Base-by-base conservation (phyloP, 2,888 invertebrate genomes). In the Ariolimax columbianus region DNA sequence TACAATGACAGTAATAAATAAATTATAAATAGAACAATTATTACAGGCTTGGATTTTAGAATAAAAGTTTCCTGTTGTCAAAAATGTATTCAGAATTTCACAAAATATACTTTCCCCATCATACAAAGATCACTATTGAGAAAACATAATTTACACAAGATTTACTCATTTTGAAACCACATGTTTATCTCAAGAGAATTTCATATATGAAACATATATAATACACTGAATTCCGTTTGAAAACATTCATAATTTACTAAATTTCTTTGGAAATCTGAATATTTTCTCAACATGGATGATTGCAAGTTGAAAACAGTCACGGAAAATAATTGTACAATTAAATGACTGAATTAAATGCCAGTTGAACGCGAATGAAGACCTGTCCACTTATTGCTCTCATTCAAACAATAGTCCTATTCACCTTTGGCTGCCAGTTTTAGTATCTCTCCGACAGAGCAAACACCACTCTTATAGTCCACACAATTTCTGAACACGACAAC, bases 331-430 rank as follows among this genome's bases (percentile, higher is more conserved):
- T 63, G 7, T 23, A 6, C 6, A 47, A 47, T 14, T 47, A 6
- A 47, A 47, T 66, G 4, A 23, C n/a, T 9, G 26, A 30, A 19
- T 38, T 19, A 73, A 73, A 73, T 4, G 43, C n/a, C n/a, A n/a
- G 43, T 43, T 73, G 43, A 43, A 73, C n/a, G 26, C 11, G 55
- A 55, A 55, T 77, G 36, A 19, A 55, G 33, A 55, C n/a, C 23
- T n/a, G n/a, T 75, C 30, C 70, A 36, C 6, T 9, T 43, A 73
- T 73, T 73, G n/a, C 73, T 73, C 43, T 47, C 40, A 55, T 77
- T 36, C 11, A 55, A 23, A 55, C 51, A 77, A 77, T 36, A 55
- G 14, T 75, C 23, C 19, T 30, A 0, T 72, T 40, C 40, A 40
- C 26, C 72, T 38, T 51, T 51, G 75, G 75, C 73, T 30, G 30